Conservation (phyloP, 37 sponge, comb jelly and placozoan genomes). For the Aplysina aerophoba region DNA sequence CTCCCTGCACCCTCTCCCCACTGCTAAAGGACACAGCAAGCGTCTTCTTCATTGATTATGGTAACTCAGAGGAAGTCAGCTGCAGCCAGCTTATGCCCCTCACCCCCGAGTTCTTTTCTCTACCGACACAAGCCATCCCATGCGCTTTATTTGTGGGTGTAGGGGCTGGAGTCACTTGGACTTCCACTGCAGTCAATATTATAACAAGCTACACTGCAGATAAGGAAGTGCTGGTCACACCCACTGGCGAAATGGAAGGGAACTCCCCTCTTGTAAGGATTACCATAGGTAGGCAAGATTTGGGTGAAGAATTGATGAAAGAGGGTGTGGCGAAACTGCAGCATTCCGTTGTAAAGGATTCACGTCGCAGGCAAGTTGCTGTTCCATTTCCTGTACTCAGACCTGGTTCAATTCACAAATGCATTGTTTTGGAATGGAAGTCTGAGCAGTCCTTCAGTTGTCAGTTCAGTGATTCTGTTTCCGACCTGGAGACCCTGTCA, state of each 20-base stretch:
- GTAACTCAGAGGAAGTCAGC: constrained; percentile 60
- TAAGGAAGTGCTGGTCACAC: constrained; percentile 17
- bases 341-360: not conserved
- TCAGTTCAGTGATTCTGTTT: constrained; percentile 7
- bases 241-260: constrained; percentile 4
- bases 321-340: not conserved
- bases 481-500: constrained; percentile 7
- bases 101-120: constrained; percentile 54
- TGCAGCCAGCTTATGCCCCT: constrained; percentile 43
- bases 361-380: not conserved
- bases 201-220: not conserved
- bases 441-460: not conserved
- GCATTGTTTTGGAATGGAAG: constrained; percentile 12
- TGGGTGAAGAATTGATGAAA: not conserved
- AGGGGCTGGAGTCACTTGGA: too few relatives aligned
- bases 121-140: constrained; percentile 63
- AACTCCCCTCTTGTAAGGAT: not conserved
- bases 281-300: not conserved
- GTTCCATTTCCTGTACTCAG: not conserved
- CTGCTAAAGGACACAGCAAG: not conserved
- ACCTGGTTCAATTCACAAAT: not conserved
- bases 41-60: constrained; percentile 81
- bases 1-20: not conserved
- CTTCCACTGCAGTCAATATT: not conserved
- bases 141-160: constrained; percentile 44